Evolutionary conservation across 2,113 vertebrate species (phyloP).

Genomic region (Tragelaphus scriptus): DNA sequence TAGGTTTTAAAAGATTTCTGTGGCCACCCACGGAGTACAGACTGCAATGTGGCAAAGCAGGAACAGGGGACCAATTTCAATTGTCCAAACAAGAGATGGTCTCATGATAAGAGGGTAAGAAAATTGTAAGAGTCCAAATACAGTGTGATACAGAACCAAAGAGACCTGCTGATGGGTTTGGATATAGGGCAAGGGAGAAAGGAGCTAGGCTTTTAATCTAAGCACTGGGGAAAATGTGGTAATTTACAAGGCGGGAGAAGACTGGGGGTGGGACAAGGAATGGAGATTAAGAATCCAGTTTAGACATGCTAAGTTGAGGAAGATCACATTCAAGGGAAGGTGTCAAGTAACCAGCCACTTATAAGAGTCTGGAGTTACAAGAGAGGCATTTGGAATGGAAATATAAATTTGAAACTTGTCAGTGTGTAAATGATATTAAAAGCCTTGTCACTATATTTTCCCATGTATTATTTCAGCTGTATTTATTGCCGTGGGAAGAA

Average conservation of each 20-base stretch:
- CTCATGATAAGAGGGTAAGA: not conserved
- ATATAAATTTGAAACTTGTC: not conserved
- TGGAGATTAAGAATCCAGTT: not conserved
- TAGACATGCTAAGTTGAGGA: not conserved
- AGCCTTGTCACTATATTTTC: not conserved
- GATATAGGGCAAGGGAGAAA: not conserved
- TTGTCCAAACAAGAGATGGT: not conserved
- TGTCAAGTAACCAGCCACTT: not conserved
- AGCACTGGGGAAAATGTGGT: not conserved
- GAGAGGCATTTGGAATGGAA: not conserved
- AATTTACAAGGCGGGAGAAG: not conserved
- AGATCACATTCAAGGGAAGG: not conserved
- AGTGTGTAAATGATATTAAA: constrained; percentile 9
- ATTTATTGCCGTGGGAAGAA: not conserved
- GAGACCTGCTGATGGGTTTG: not conserved
- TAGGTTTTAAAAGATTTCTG: not conserved
- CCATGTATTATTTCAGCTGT: not conserved
- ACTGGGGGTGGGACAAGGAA: no score
- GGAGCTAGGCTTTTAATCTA: not conserved
- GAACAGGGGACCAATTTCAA: not conserved
- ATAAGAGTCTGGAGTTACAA: not conserved
- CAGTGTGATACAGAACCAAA: not conserved
- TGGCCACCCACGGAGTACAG: not conserved
- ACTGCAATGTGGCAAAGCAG: not conserved
- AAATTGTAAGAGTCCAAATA: not conserved